Conservation (phyloP, 2,888 invertebrate species). For the Cabera pusaria region DNA sequence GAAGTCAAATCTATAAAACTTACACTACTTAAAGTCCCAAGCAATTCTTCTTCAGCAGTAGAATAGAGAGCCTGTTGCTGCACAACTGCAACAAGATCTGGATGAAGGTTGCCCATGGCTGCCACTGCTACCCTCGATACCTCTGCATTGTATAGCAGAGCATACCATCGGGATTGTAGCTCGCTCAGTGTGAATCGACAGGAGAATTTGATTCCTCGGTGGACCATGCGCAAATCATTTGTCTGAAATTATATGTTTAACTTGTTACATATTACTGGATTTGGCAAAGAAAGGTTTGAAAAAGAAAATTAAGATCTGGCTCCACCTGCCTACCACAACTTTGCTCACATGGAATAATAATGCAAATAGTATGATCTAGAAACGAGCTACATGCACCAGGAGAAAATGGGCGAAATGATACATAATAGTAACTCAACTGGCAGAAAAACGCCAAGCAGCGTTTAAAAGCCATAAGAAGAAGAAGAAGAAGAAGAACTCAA, state of each 20-base stretch:
- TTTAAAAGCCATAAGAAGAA: too few species aligned
- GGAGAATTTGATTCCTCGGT: slow-evolving; percentile 97
- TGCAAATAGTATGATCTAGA: too few species aligned
- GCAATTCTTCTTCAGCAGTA: slow-evolving; percentile 93
- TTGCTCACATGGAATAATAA: too few species aligned
- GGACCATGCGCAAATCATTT: slow-evolving; percentile 91
- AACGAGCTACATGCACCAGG: too few species aligned
- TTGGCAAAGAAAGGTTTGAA: too few species aligned
- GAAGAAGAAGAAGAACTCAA: too few species aligned
- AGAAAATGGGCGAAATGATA: too few species aligned
- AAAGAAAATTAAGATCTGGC: too few species aligned
- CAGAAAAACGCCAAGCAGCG: too few species aligned
- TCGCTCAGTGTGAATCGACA: slow-evolving; percentile 97
- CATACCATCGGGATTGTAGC: slow-evolving; percentile 98
- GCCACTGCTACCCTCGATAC: slow-evolving; percentile 95
- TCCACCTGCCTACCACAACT: too few species aligned
- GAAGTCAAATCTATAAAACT: slow-evolving; percentile 39
- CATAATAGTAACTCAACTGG: too few species aligned
- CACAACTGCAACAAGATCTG: slow-evolving; percentile 93
- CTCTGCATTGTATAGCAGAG: slow-evolving; percentile 96
- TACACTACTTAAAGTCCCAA: slow-evolving; percentile 90
- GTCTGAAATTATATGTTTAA: slow-evolving; percentile 83
- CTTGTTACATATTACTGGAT: too few species aligned
- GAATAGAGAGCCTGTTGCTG: slow-evolving; percentile 96
- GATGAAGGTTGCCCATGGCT: slow-evolving; percentile 96